Percentiles rank a stretch among this genome's conserved stretches.
These are phyloP conservation scores for Eolophus roseicapilla DNA, from an alignment of 2,113 vertebrate genomes.

Conservation along the genomic window DNA sequence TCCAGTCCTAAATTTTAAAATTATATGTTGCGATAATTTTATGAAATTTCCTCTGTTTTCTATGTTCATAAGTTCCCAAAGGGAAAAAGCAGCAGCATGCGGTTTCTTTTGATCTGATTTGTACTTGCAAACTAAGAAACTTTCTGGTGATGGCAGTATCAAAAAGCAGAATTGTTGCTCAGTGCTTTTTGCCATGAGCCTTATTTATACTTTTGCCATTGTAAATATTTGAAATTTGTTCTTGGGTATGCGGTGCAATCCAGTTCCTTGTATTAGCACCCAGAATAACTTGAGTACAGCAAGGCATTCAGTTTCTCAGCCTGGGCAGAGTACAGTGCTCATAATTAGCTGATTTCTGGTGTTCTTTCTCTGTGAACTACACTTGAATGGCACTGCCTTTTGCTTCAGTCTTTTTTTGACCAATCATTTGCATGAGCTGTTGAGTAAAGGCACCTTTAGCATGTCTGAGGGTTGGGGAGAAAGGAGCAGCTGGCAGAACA, in stretches of 20 bases:
- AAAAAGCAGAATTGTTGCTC: neutral
- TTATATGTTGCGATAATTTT: neutral
- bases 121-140: neutral
- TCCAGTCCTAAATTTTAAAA: neutral
- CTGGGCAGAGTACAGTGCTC: fast-evolving
- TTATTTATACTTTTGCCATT: neutral
- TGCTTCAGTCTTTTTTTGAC: neutral
- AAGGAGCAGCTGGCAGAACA: no score
- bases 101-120: neutral
- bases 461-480: no score
- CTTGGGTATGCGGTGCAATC: neutral
- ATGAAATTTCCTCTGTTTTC: neutral
- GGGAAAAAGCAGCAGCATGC: neutral
- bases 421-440: neutral
- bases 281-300: neutral
- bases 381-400: neutral
- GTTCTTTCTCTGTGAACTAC: neutral
- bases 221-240: neutral
- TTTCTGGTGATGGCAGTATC: neutral
- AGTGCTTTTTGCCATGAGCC: neutral
- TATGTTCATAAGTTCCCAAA: neutral
- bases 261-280: neutral
- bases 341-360: fast-evolving
- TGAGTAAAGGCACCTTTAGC: neutral
- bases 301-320: neutral